Conservation (phyloP, 2,888 invertebrate species). For the Eupithecia centaureata region DNA sequence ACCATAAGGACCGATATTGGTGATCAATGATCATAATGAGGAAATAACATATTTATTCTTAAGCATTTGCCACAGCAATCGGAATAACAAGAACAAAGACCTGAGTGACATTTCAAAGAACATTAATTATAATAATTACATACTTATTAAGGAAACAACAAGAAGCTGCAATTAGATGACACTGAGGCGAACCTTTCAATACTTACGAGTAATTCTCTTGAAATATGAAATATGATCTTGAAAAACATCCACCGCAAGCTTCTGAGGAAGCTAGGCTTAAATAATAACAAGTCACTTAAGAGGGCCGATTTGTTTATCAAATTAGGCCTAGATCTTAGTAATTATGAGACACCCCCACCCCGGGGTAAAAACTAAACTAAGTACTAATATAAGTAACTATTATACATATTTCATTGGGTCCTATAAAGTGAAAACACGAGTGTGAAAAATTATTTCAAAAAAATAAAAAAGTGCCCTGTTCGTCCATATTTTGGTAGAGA, state of each 20-base stretch:
- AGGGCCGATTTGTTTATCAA: too few species aligned
- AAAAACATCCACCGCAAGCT: background rate
- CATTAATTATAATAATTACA: background rate
- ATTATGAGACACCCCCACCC: too few species aligned
- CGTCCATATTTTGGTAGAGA: too few species aligned
- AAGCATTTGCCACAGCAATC: background rate
- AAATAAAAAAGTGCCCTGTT: too few species aligned
- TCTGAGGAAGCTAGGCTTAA: background rate
- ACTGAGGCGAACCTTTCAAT: background rate
- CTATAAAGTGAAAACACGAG: too few species aligned
- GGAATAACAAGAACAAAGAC: slow-evolving; percentile 6
- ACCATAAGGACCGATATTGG: slow-evolving; percentile 11
- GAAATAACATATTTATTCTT: slow-evolving; percentile 10
- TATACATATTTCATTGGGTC: too few species aligned
- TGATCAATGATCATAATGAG: slow-evolving; percentile 24
- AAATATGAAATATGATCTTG: too few species aligned
- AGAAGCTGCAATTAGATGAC: background rate
- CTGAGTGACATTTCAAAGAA: background rate
- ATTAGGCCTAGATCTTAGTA: too few species aligned
- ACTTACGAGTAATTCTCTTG: background rate
- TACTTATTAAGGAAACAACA: background rate
- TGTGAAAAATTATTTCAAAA: too few species aligned
- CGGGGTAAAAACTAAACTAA: too few species aligned
- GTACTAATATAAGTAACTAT: too few species aligned
- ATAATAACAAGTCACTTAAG: background rate